Base-by-base conservation (phyloP, 2,797 vertebrate species). In the Pangasius sanitwongsei region DNA sequence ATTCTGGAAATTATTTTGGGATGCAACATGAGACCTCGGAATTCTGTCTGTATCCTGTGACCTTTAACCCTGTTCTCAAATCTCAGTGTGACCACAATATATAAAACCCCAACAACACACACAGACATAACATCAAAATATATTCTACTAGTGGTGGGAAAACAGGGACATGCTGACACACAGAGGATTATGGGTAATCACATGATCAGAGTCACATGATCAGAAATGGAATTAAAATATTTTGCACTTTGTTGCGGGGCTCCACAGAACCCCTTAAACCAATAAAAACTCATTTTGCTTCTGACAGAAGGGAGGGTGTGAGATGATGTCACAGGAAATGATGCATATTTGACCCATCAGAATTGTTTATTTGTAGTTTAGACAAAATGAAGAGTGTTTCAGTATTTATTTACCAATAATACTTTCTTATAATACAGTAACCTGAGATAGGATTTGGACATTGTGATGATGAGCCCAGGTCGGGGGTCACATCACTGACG, bases 1-100 rank as follows among this genome's bases (percentile, higher is more conserved):
- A 80, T 80, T 55, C 50, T 80, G n/a, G 28, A 69, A 67, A 67
- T 48, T 85, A 85, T 85, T 85, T 85, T 69, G 83, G 83, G 61
- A 50, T 50, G 31, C 25, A 84, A 16, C 25, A 31, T 9, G 28
- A 85, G 18, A 20, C 41, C 61, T 48, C 41, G 28, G 83, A 85
- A 85, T 50, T 85, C 63, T 1, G 1, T 48, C 83, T 69, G 41
- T 50, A 50, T 85, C 63, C 61, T 11, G 83, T 53, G 44, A 85
- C 41, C 83, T 85, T 85, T 85, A 31, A 85, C 83, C n/a, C 6
- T 0, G 4, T 67, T 67, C 41, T 31, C 9, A 28, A 41, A 59
- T 61, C 31, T 34, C 57, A 31, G 3, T 1, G 3, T 34, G 72
- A 48, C 23, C 72, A 75, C 23, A 75, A 44, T 41, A 20, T 37